Evolutionary conservation across 2,888 invertebrate species (phyloP), one percentile per base, ranked within the genome.

Genomic region (Phengaris alcon): DNA sequence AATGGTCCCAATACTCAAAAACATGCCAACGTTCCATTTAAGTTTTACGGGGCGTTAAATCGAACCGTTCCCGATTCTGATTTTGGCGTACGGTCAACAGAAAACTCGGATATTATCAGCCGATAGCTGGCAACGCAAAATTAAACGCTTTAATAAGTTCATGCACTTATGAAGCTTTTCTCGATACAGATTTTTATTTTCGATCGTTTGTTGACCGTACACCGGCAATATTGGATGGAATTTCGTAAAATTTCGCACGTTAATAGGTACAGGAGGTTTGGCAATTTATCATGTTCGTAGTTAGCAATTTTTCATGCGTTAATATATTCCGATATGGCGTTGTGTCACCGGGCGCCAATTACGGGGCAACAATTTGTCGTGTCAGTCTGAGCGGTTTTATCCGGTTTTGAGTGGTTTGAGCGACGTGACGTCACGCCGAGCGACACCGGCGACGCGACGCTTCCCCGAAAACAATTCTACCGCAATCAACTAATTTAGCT

Each of bases 331-430:
- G 69, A 75, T 72, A 59, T 80, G 81, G 80, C 80, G 82, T 82
- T 80, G 81, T 79, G 82, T 83, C 83, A 83, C 82, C 81, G 75
- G 75, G 75, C 80, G 84, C 84, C 85, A 87, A 86, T 87, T 86
- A 87, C 84, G 80, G 79, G 81, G 76, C 77, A 81, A 84, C 87
- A 86, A 87, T 88, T 88, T 87, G 86, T 85, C 81, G 84, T 82
- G 83, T 84, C 84, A 84, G 82, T 83, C 78, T 78, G 77, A 75
- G 77, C 79, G 80, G 79, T 80, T 76, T 78, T 74, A 73, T 77
- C 75, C 64, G 35, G 48, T 70, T 70, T 70, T 15, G 70, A 70
- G 48, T 35, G 64, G 69, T 48, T 70, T 69, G 68, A 69, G 69
- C 48, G 69, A 69, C 48, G 48, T 48, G 69, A 69, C 69, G 69